Base-by-base conservation (phyloP, 2,797 vertebrate genomes). In the Tadarida brasiliensis region DNA sequence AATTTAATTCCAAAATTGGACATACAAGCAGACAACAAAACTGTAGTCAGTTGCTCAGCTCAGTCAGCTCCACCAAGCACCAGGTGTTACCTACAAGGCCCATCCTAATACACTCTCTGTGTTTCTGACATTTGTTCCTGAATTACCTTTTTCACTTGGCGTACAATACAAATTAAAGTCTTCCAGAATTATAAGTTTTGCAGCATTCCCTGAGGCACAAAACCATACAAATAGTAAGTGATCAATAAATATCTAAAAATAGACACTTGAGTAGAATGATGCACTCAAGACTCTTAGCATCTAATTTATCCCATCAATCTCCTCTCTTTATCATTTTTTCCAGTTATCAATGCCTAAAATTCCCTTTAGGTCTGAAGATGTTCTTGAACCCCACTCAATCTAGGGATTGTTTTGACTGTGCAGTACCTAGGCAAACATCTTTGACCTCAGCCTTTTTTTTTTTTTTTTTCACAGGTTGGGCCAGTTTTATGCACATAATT, bases 1-100 rank as follows among this genome's bases (percentile, higher is more conserved):
- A 90, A 84, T 17, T 91, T 28, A 95, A 95, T 28, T 65, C 3
- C 56, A 90, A 85, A 93, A 81, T 82, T 77, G 24, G 28, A 6
- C 33, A 84, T 61, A 51, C 24, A 87, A 68, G 30, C 63, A 88
- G 39, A 26, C n/a, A 90, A 39, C 7, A 76, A 87, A 80, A 82
- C 0, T 59, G 17, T 30, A 28, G 11, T 89, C 47, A 47, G 7
- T 14, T 76, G n/a, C 44, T 94, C 67, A 54, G 87, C 19, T 65
- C 30, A 28, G 22, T 56, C 44, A 51, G 14, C 33, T 81, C n/a
- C 14, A 73, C 44, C 90, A 90, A 73, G 39, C 11, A 77, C 54
- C 47, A 61, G 28, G 71, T 30, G 80, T 30, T 30, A 10, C 30
- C 39, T 61, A 51, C 87, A 80, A 90, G 9, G 11, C 8, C 22